Base-by-base conservation (phyloP, 2,113 vertebrate genomes). In the Eleginops maclovinus region DNA sequence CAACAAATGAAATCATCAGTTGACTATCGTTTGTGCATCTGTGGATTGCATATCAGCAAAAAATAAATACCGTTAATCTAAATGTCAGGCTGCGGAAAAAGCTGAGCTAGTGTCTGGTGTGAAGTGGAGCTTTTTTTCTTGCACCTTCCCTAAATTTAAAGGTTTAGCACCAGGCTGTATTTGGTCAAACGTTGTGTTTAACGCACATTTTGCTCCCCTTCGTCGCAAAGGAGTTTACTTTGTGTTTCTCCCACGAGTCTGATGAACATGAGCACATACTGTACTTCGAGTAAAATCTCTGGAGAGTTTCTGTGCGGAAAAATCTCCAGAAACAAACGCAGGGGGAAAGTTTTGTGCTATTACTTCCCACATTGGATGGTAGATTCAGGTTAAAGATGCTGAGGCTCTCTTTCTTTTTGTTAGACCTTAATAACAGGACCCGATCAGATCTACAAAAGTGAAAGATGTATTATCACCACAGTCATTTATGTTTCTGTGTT, bases 401-500 rank as follows among this genome's bases (percentile, higher is more conserved):
- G 9, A 26, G 21, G 46, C 41, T 46, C n/a, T n/a, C n/a, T n/a
- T n/a, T n/a, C n/a, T n/a, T n/a, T n/a, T n/a, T n/a, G n/a, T n/a
- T n/a, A n/a, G n/a, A n/a, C n/a, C n/a, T n/a, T n/a, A n/a, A n/a
- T n/a, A n/a, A n/a, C n/a, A n/a, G n/a, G n/a, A n/a, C n/a, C n/a
- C n/a, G n/a, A 70, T 21, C 3, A 54, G 3, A 54, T 26, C 50
- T 43, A 21, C 44, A 19, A 66, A 21, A 19, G 17, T 26, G 12
- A 71, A 58, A 7, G 40, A 50, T 28, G 36, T 63, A 3, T 43
- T 67, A 8, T 19, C 43, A 21, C 28, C 12, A 9, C 10, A 14
- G 31, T 63, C 0, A 17, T 43, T 50, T 17, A 9, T 56, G 46
- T 82, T 63, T 0, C 55, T 59, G 44, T 85, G 28, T n/a, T 70